Percentiles rank a stretch among this genome's conserved stretches.
Evolutionary conservation across 2,113 vertebrate genomes (phyloP).

Genomic region (Aegithalos caudatus): DNA sequence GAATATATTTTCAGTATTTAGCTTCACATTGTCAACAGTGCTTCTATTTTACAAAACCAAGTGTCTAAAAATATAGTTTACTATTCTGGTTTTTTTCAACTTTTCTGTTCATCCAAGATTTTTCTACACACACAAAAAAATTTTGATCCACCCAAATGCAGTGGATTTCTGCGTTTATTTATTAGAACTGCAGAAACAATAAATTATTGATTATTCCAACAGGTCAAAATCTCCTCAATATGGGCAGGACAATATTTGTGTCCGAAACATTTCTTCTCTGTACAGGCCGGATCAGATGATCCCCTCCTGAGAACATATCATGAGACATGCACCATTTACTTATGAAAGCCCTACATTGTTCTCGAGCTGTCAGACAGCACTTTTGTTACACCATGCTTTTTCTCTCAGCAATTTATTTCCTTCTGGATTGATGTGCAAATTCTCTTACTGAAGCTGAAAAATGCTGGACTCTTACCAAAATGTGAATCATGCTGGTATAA

Average conservation of each 20-base stretch:
- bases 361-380: neutral
- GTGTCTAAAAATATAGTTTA: neutral
- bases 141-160: neutral
- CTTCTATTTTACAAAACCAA: neutral
- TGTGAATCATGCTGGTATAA: neutral
- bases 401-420: neutral
- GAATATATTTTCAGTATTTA: neutral
- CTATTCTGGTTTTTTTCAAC: accelerated
- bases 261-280: neutral
- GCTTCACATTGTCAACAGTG: neutral
- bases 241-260: neutral
- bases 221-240: neutral
- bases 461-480: neutral
- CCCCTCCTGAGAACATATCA: neutral
- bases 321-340: slow-evolving; percentile 2
- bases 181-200: neutral
- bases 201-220: neutral
- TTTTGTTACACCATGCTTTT: neutral
- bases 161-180: neutral
- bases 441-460: neutral
- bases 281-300: neutral
- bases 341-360: neutral
- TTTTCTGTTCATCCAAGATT: neutral
- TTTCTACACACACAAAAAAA: neutral
- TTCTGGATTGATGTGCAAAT: neutral